A percentile compares a stretch with the other conserved stretches of the same genome.
These are phyloP conservation scores for Dastarcus helophoroides DNA, from an alignment of 2,888 invertebrate genomes.

Conservation along the genomic window DNA sequence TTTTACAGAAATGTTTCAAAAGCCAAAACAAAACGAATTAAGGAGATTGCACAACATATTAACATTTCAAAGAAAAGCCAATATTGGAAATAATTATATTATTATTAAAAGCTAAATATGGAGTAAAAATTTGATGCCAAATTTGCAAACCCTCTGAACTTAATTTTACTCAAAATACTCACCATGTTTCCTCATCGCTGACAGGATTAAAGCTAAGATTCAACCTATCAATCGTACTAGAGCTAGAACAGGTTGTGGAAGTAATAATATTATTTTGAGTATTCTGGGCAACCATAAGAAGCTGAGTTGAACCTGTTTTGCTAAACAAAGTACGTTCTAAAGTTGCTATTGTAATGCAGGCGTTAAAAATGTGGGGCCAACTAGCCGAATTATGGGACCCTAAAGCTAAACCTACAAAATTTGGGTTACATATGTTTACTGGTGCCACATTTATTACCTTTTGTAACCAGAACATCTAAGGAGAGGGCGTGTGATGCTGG, in stretches of 20 bases:
- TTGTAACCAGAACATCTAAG: conserved; percentile 73
- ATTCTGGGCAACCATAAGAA: conserved; percentile 54
- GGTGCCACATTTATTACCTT: conserved; percentile 20
- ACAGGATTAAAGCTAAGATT: conserved; percentile 50
- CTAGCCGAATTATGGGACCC: conserved; percentile 89
- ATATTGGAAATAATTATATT: too few species aligned
- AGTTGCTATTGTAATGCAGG: conserved; percentile 85
- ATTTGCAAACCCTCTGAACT: conserved; percentile 4
- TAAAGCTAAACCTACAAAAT: conserved; percentile 62
- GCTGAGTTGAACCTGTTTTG: conserved; percentile 58
- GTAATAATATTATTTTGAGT: conserved; percentile 50
- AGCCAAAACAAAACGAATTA: too few species aligned
- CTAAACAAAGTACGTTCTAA: conserved; percentile 86
- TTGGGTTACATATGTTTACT: not conserved
- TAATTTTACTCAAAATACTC: too few species aligned
- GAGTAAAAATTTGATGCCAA: too few species aligned
- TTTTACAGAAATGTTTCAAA: too few species aligned
- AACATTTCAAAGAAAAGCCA: too few species aligned
- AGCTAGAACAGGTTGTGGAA: conserved; percentile 41
- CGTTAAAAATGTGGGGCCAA: conserved; percentile 92
- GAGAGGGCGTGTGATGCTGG: conserved; percentile 84
- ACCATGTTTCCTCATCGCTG: conserved; percentile 72
- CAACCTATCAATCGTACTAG: conserved; percentile 48
- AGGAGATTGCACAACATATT: too few species aligned
- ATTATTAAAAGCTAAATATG: too few species aligned